Evolutionary conservation across 2,797 vertebrate species (phyloP), one percentile per base, ranked within the genome.

Genomic region (Molothrus ater): DNA sequence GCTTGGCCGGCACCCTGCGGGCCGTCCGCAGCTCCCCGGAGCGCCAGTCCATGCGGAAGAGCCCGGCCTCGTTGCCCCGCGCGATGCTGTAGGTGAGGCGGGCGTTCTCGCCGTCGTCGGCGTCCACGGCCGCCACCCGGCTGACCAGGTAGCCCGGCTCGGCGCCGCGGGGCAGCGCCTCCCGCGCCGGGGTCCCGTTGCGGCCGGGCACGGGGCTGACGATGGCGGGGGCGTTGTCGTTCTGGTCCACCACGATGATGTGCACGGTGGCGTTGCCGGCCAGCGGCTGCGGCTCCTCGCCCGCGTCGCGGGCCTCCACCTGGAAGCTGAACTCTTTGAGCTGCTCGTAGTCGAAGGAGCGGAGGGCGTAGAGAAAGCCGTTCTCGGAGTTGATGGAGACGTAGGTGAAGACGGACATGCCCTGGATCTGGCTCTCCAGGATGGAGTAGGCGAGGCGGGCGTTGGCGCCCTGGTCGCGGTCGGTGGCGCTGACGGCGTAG

Each of bases 331-430:
- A 99, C 92, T 99, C 99, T 93, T 99, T 99, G 56, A 99, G 98
- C 97, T 99, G 99, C 96, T 99, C 99, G 25, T 99, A 99, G 95
- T 99, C 99, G 70, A 99, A 99, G 22, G 99, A 99, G 84, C 99
- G 97, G 86, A 99, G 98, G 1, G 99, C 99, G 42, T 99, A 99
- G 86, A 99, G 97, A 87, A 99, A 99, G 42, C 99, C 99, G 15
- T 99, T 99, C 97, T 99, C 99, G 11, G 99, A 98, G 94, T 99
- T 99, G 98, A 99, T 99, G 86, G 99, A 99, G 96, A 99, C 99
- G 28, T 99, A 99, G 29, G 99, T 99, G 97, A 99, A 99, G 60
- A 99, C 98, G 2, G 99, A 99, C 99, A 99, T 99, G 95, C 99
- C 99, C 97, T 99, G 99, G 87, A 99, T 99, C 95, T 99, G 99